Percentiles rank a stretch among this genome's conserved stretches.
Evolutionary conservation across 2,113 vertebrate species (phyloP).

Genomic region (cat (Felis catus)): DNA sequence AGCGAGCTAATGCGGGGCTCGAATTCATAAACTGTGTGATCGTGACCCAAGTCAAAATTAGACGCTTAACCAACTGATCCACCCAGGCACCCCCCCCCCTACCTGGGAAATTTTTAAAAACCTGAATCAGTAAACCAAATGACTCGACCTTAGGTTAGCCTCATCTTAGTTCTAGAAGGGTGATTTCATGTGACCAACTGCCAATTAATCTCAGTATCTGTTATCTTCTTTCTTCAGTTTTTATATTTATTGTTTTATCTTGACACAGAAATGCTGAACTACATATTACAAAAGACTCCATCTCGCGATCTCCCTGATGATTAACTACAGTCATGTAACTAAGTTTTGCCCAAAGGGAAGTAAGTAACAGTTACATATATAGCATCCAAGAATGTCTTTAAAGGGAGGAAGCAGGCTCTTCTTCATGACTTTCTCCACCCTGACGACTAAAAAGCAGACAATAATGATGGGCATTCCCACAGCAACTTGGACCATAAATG

Average conservation of each 20-base stretch:
- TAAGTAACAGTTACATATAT: neutral
- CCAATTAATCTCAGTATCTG: neutral
- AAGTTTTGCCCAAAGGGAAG: neutral
- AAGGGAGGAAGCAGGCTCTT: rapidly evolving
- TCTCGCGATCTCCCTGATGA: neutral
- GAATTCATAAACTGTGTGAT: too few relatives aligned
- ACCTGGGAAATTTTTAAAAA: neutral
- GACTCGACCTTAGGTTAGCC: neutral
- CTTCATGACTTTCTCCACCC: neutral
- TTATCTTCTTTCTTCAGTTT: neutral
- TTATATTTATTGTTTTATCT: neutral
- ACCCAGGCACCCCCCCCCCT: too few relatives aligned
- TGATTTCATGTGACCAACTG: neutral
- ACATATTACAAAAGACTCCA: neutral
- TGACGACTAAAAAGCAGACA: neutral
- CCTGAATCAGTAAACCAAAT: neutral
- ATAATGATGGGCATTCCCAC: neutral
- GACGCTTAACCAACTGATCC: too few relatives aligned
- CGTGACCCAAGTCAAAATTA: too few relatives aligned
- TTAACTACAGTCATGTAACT: neutral
- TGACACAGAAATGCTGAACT: neutral
- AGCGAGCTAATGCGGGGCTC: too few relatives aligned
- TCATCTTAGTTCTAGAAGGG: neutral
- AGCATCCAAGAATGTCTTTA: neutral
- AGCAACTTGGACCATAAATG: neutral